Conservation (phyloP, 2,888 invertebrate species). For the Drosophila anomelani region DNA sequence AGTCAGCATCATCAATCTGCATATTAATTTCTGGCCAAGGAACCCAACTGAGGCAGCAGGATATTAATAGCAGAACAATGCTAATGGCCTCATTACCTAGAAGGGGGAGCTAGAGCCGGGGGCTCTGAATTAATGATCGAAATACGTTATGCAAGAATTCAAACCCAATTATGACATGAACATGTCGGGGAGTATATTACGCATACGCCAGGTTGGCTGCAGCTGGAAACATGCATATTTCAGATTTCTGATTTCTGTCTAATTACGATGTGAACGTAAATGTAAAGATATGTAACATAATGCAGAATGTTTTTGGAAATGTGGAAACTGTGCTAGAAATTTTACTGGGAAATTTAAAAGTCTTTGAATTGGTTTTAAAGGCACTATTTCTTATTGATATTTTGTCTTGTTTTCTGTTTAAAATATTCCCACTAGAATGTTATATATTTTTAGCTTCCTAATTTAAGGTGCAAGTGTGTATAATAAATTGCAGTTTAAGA, state of each 20-base stretch:
- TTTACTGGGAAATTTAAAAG: background rate
- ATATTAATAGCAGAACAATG: slow-evolving; percentile 19
- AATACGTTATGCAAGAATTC: slow-evolving; percentile 15
- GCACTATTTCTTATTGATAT: background rate
- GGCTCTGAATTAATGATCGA: slow-evolving; percentile 21
- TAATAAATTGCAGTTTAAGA: too few relatives aligned
- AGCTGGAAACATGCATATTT: slow-evolving; percentile 9
- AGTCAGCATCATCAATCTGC: slow-evolving; percentile 25
- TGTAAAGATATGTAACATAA: background rate
- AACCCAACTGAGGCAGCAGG: slow-evolving; percentile 2
- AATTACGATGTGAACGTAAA: background rate
- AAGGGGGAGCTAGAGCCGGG: background rate
- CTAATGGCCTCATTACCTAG: slow-evolving; percentile 22
- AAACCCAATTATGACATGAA: slow-evolving; percentile 13
- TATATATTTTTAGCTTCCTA: too few relatives aligned
- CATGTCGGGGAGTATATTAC: background rate
- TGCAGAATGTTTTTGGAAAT: background rate
- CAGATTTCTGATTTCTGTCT: background rate
- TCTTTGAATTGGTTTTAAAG: background rate
- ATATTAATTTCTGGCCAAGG: slow-evolving; percentile 24
- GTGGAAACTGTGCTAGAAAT: background rate
- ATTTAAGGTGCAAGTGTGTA: too few relatives aligned
- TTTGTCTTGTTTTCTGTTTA: background rate
- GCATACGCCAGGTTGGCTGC: slow-evolving; percentile 1
- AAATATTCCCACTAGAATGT: too few relatives aligned